Percentiles rank a stretch among this genome's conserved stretches.
Evolutionary conservation across 2,797 vertebrate species (phyloP).

Genomic region (Cuniculus paca): DNA sequence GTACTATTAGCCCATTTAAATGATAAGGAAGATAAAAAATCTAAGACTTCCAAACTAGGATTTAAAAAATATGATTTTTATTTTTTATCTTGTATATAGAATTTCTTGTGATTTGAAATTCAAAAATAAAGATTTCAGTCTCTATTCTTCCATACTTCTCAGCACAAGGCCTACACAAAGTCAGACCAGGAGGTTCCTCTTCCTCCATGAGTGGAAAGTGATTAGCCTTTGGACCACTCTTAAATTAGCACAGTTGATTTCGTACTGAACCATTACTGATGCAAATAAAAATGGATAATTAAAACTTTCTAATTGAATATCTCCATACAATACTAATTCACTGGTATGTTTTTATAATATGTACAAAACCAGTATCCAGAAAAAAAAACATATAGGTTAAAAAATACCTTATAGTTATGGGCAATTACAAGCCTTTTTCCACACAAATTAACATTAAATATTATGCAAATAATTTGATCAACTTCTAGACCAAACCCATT

Average conservation of each 20-base stretch:
- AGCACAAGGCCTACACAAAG: background rate
- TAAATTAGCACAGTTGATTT: background rate
- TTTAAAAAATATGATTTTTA: background rate
- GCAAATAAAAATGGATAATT: background rate
- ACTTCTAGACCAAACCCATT: background rate
- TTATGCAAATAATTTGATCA: background rate
- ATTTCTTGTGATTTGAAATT: background rate
- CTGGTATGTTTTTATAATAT: background rate
- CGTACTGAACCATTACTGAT: background rate
- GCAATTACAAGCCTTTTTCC: background rate
- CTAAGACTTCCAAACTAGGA: background rate
- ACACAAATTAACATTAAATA: background rate
- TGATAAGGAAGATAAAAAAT: background rate
- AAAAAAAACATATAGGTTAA: background rate
- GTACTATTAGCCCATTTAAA: background rate
- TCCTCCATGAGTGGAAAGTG: background rate
- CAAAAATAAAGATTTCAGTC: background rate
- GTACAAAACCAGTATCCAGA: background rate
- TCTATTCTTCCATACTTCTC: background rate
- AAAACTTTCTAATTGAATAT: background rate
- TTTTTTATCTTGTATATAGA: background rate
- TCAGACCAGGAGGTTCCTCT: rapidly evolving
- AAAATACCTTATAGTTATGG: background rate
- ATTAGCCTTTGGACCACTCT: background rate
- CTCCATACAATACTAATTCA: background rate